These are phyloP conservation scores for Pasiphila rectangulata DNA, from an alignment of 2,888 invertebrate genomes.

Conservation along the genomic window DNA sequence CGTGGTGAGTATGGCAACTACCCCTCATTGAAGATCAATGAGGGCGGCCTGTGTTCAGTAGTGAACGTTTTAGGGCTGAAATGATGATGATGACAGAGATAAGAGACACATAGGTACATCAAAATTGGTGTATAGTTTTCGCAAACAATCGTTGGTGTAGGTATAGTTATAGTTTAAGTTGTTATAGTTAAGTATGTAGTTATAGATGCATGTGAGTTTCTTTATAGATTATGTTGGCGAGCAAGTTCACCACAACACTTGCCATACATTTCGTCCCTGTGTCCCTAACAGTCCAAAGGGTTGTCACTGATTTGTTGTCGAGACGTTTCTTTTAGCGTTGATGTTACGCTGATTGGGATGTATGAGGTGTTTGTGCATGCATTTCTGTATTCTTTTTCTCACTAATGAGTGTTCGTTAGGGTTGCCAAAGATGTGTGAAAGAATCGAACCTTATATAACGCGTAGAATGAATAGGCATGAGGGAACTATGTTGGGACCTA, in stretches of 20 bases:
- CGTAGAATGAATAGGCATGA: conserved; percentile 5
- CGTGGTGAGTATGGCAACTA: too few relatives aligned
- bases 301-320: conserved; percentile 72
- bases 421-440: conserved; percentile 36
- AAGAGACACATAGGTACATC: too few relatives aligned
- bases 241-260: conserved; percentile 9
- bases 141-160: too few relatives aligned
- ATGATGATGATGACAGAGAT: too few relatives aligned
- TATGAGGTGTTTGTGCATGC: conserved; percentile 61
- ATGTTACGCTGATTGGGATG: conserved; percentile 71
- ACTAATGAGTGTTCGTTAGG: conserved; percentile 66
- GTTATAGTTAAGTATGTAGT: too few relatives aligned
- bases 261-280: conserved; percentile 29
- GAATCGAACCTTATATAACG: conserved; percentile 15
- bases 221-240: not conserved
- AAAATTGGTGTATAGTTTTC: too few relatives aligned
- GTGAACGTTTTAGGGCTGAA: too few relatives aligned
- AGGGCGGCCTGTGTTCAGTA: too few relatives aligned
- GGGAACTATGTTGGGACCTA: not conserved
- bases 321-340: conserved; percentile 72
- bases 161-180: too few relatives aligned
- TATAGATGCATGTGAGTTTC: too few relatives aligned
- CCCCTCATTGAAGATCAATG: too few relatives aligned
- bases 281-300: conserved; percentile 46
- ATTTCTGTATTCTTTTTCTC: conserved; percentile 59